Percentiles rank a stretch among this genome's conserved stretches.
Conservation (phyloP, 2,888 invertebrate genomes). For the Hedychridium roseum region DNA sequence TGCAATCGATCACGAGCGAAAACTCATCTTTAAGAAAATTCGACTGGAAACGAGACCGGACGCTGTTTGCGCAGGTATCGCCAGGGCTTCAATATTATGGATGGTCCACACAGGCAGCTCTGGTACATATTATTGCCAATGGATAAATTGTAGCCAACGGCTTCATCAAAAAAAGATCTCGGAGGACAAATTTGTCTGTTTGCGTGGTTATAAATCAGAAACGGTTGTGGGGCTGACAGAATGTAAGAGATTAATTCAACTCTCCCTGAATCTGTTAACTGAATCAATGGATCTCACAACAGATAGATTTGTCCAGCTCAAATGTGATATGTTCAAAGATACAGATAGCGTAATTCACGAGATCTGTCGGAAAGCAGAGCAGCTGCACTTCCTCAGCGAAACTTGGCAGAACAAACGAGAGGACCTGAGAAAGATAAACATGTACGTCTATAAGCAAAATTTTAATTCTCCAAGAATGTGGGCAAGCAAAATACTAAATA, state of each 20-base stretch:
- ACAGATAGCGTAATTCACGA: conserved; percentile 40
- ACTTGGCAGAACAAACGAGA: conserved; percentile 37
- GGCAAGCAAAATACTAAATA: conserved; percentile 34
- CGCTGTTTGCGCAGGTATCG: conserved; percentile 36
- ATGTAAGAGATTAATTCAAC: conserved; percentile 30
- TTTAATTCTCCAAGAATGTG: conserved; percentile 35
- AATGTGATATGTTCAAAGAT: conserved; percentile 44
- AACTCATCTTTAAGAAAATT: conserved; percentile 43
- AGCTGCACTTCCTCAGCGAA: conserved; percentile 37
- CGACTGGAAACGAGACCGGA: conserved; percentile 27
- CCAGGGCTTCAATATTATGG: conserved; percentile 33
- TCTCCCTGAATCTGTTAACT: conserved; percentile 23
- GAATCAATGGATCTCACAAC: conserved; percentile 3
- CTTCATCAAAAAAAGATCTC: conserved; percentile 16
- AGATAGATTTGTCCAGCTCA: conserved; percentile 33
- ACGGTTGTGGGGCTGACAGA: conserved; percentile 37
- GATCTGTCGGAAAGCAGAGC: conserved; percentile 42
- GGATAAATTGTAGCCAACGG: conserved; percentile 20
- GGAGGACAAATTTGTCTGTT: conserved; percentile 34
- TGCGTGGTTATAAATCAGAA: conserved; percentile 39
- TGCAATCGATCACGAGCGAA: conserved; percentile 19
- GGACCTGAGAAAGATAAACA: conserved; percentile 47
- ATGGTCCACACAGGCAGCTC: conserved; percentile 40
- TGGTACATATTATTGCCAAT: conserved; percentile 37
- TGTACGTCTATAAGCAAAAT: conserved; percentile 44